These are phyloP conservation scores for Syngnathus scovelli DNA, from an alignment of 2,113 vertebrate genomes.

Conservation along the genomic window DNA sequence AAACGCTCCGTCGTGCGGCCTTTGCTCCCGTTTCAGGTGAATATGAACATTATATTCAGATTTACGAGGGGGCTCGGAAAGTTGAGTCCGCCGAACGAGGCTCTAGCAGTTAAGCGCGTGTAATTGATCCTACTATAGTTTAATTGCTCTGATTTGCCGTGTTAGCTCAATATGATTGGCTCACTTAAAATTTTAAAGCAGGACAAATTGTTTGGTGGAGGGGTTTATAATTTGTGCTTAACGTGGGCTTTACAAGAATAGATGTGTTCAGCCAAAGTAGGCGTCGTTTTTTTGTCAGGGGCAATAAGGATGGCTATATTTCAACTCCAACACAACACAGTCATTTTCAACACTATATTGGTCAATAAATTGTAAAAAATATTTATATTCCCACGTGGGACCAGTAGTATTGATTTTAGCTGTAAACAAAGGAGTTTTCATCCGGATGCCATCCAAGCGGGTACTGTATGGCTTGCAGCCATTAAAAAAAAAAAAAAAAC, in stretches of 20 bases:
- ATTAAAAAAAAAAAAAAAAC: background rate
- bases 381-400: no score
- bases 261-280: background rate
- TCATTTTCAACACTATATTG: no score
- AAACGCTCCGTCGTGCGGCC: constrained; percentile 18
- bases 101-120: background rate
- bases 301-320: background rate
- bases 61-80: constrained; percentile 5
- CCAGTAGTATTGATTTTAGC: no score
- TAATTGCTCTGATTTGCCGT: constrained; percentile 2
- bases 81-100: background rate
- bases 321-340: no score
- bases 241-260: background rate
- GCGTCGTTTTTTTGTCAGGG: background rate
- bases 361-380: no score
- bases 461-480: background rate
- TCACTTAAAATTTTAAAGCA: background rate
- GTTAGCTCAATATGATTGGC: constrained; percentile 5
- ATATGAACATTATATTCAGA: background rate
- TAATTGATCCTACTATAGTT: constrained; percentile 6
- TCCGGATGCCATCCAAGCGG: no score
- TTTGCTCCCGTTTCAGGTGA: constrained; percentile 15
- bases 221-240: background rate
- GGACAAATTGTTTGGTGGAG: background rate
- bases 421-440: no score